Evolutionary conservation across 2,113 vertebrate species (phyloP).

Genomic region (Onychostoma macrolepis): DNA sequence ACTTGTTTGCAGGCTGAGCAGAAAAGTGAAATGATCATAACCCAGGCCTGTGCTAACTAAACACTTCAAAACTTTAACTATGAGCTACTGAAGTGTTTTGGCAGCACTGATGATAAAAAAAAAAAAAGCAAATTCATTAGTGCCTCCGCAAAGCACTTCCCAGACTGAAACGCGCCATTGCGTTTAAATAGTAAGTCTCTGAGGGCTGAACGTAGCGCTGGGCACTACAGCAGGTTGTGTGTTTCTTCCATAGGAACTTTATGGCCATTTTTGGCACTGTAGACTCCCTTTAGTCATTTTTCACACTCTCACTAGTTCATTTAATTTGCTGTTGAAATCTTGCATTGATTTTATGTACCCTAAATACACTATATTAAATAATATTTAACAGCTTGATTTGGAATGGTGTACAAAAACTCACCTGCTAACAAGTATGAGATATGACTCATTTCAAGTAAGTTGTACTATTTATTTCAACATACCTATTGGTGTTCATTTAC

Average conservation of each 20-base stretch:
- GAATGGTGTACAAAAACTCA: not conserved
- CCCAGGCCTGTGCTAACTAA: not conserved
- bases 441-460: too few species aligned
- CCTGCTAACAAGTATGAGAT: not conserved
- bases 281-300: not conserved
- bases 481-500: too few species aligned
- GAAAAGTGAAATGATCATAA: not conserved
- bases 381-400: too few species aligned
- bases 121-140: not conserved
- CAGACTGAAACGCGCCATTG: not conserved
- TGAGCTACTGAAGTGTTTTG: not conserved
- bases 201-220: not conserved
- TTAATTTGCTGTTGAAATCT: not conserved
- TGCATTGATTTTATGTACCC: not conserved
- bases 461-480: too few species aligned
- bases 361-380: not conserved
- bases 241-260: not conserved
- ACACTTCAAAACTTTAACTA: not conserved
- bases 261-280: not conserved
- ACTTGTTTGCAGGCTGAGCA: not conserved
- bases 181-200: not conserved
- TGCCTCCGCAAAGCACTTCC: not conserved
- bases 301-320: not conserved
- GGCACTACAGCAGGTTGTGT: not conserved
- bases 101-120: not conserved